Percentiles rank a stretch among this genome's conserved stretches.
Evolutionary conservation across 2,888 invertebrate genomes (phyloP).

Genomic region (Lasioglossum malachurum): DNA sequence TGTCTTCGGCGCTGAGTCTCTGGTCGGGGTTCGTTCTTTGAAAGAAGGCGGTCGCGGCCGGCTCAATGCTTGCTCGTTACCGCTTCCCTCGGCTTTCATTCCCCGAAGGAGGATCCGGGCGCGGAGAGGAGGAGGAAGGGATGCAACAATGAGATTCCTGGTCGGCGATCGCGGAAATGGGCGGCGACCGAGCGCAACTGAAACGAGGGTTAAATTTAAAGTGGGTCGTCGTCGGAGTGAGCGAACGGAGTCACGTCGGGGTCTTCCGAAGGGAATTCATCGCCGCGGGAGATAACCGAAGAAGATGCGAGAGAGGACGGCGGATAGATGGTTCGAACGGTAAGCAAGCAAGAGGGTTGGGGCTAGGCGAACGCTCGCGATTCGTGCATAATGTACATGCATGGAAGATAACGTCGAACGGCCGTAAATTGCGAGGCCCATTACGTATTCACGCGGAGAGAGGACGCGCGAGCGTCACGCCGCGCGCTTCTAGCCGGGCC

Average conservation of each 20-base stretch:
- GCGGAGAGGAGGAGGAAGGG: not conserved
- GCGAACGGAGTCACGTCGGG: not conserved
- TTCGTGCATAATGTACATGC: slow-evolving; percentile 42
- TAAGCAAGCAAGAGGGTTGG: not conserved
- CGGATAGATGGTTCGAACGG: not conserved
- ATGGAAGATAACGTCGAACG: slow-evolving; percentile 48
- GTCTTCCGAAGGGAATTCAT: slow-evolving; percentile 28
- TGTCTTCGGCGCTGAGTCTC: not conserved
- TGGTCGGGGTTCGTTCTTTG: not conserved
- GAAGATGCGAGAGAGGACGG: not conserved
- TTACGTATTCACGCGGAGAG: slow-evolving; percentile 50
- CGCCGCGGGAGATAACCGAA: slow-evolving; percentile 16
- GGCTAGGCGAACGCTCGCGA: slow-evolving; percentile 4
- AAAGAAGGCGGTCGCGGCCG: slow-evolving; percentile 1
- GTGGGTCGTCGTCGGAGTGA: slow-evolving; percentile 22
- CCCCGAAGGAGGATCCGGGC: not conserved
- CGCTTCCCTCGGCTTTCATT: slow-evolving; percentile 20
- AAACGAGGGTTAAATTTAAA: slow-evolving; percentile 45
- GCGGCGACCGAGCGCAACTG: slow-evolving; percentile 23
- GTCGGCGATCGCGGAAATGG: slow-evolving; percentile 38
- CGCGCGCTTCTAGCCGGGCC: not conserved
- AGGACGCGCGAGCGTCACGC: slow-evolving; percentile 11
- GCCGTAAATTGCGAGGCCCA: slow-evolving; percentile 41
- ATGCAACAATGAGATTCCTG: slow-evolving; percentile 7
- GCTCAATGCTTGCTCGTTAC: slow-evolving; percentile 35